These are phyloP conservation scores for Myioborus melanocephalus DNA, from an alignment of 2,797 vertebrate genomes.

Conservation along the genomic window DNA sequence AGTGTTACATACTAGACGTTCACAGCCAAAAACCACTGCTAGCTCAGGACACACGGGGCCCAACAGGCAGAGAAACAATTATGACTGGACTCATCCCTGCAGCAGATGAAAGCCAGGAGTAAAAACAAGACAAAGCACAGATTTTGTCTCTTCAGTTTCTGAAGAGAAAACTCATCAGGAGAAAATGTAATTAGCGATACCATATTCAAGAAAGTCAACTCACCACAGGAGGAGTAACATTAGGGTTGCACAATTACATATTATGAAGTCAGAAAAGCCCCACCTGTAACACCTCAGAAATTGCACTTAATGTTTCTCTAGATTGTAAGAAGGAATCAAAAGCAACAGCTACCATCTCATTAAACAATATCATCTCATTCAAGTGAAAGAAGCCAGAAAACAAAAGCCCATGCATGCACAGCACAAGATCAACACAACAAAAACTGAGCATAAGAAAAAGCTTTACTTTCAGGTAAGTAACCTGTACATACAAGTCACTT, in stretches of 20 bases:
- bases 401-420: fast-evolving
- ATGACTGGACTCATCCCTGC: background rate
- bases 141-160: background rate
- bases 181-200: background rate
- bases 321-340: background rate
- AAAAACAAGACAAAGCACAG: background rate
- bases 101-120: background rate
- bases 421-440: background rate
- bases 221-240: background rate
- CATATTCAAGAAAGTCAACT: background rate
- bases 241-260: background rate
- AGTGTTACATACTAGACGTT: fast-evolving
- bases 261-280: background rate
- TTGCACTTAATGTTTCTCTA: background rate
- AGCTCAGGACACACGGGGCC: background rate
- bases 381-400: background rate
- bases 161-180: background rate
- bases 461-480: background rate
- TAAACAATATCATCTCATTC: background rate
- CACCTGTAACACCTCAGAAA: background rate
- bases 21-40: background rate
- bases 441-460: background rate
- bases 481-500: background rate
- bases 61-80: background rate
- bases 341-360: background rate